A percentile compares a stretch with the other conserved stretches of the same genome.
Conservation (phyloP, 64 coral and sea anemone genomes). For the Hydrozoanthus tunicans region DNA sequence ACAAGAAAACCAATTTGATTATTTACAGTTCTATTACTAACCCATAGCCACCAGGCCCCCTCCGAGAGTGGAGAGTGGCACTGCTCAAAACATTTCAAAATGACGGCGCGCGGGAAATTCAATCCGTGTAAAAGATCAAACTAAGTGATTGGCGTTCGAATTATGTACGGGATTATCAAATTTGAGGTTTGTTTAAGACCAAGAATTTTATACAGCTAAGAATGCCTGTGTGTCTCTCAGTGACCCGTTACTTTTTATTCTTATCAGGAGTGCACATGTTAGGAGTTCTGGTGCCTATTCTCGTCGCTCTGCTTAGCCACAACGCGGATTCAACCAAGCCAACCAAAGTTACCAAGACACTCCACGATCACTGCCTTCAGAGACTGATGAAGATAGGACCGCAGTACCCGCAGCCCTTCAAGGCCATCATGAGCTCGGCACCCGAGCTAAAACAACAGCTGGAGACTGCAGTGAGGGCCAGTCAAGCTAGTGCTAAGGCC, state of each 20-base stretch:
- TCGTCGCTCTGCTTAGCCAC: constrained; percentile 68
- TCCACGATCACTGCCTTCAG: constrained; percentile 87
- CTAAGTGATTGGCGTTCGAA: too few relatives aligned
- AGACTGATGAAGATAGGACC: constrained; percentile 95
- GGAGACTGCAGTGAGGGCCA: constrained; percentile 81
- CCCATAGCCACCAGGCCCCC: too few relatives aligned
- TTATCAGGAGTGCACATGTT: constrained; percentile 83
- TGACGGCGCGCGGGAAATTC: too few relatives aligned
- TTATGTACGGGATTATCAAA: too few relatives aligned
- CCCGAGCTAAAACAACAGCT: constrained; percentile 87
- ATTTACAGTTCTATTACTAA: too few relatives aligned
- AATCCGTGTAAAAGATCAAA: too few relatives aligned
- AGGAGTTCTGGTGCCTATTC: constrained; percentile 84
- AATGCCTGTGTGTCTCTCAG: neutral
- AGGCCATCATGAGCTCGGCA: constrained; percentile 81
- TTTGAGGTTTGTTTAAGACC: too few relatives aligned
- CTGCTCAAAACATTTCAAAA: too few relatives aligned
- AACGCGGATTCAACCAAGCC: constrained; percentile 36
- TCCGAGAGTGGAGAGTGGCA: too few relatives aligned
- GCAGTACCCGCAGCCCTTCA: constrained; percentile 92
- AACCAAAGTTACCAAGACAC: constrained; percentile 69
- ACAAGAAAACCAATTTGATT: too few relatives aligned
- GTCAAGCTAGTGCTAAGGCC: constrained; percentile 68
- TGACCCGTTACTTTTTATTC: neutral
- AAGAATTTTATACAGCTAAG: too few relatives aligned